Evolutionary conservation across 2,113 vertebrate species (phyloP), one percentile per base, ranked within the genome.

Genomic region (Myodes glareolus): DNA sequence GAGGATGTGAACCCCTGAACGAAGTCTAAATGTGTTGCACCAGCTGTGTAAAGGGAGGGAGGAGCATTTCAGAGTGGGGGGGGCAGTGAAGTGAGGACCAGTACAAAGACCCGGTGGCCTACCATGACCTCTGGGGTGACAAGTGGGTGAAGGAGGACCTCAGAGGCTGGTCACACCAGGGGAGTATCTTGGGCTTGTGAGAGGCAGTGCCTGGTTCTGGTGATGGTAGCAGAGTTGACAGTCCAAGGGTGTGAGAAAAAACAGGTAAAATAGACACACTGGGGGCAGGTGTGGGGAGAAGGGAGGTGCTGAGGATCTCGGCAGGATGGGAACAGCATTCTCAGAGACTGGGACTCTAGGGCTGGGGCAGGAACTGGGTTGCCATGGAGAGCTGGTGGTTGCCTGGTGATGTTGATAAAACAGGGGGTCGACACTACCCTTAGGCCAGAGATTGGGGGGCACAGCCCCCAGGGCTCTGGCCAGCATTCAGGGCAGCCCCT

Each of bases 361-460:
- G n/a, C 78, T 33, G 33, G 85, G 23, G 14, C 19, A 14, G 36
- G 29, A 1, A 9, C 19, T 61, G 19, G 14, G 39, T 88, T 21
- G 3, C 50, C 42, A 7, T 13, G 3, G 42, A 90, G n/a, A 77
- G 17, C 4, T 29, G 8, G 2, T 1, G 42, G 47, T 77, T 68
- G 80, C 78, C 80, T 33, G n/a, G 39, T 61, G 21, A 11, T 8
- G 27, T 13, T 55, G 39, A 67, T 39, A 7, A 89, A 63, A 70
- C 0, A 0, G 23, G 0, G 0, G 12, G 10, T 19, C 0, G 8
- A 27, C 3, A 23, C 50, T 36, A 7, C 61, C 55, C 63, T 0
- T 1, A 29, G 42, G 58, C 61, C 42, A 2, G 31, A 47, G 4
- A 33, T 58, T 36, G 10, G 27, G 45, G 16, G 36, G 14, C 33